Percentiles rank a stretch among this genome's conserved stretches.
Evolutionary conservation across 2,113 vertebrate genomes (phyloP).

Genomic region (Xenopus tropicalis): UCB_Xtro_10.0 CM004450.2:49796001-49796500

Average conservation of each 20-base stretch:
- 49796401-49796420: no score
- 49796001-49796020: slow-evolving; percentile 16
- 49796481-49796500: no score
- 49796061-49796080: not conserved
- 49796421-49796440: no score
- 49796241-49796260: slow-evolving; percentile 48
- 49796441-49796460: no score
- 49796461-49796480: no score
- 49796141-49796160: slow-evolving; percentile 51
- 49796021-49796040: slow-evolving; percentile 19
- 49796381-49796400: no score
- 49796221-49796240: slow-evolving; percentile 50
- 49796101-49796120: not conserved
- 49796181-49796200: slow-evolving; percentile 49
- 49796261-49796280: slow-evolving; percentile 50
- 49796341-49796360: slow-evolving; percentile 50
- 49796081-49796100: not conserved
- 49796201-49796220: slow-evolving; percentile 51
- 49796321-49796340: slow-evolving; percentile 49
- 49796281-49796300: slow-evolving; percentile 51
- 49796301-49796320: slow-evolving; percentile 48
- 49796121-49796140: slow-evolving; percentile 48
- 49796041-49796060: not conserved
- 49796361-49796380: not conserved
- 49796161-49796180: slow-evolving; percentile 46